Conservation (phyloP, 2,113 vertebrate species). For the Macquaria australasica region DNA sequence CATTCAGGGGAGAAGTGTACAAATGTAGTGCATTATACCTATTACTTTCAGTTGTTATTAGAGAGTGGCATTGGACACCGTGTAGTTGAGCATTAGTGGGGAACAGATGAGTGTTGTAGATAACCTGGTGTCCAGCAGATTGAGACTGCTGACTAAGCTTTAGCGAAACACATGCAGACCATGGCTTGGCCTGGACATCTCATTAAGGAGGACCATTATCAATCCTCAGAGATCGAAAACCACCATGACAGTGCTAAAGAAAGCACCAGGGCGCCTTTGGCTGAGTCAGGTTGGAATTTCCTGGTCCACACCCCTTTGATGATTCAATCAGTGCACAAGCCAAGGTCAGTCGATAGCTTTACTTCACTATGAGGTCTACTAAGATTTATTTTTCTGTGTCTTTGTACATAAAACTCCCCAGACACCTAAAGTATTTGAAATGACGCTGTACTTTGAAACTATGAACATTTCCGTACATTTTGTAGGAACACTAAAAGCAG, state of each 20-base stretch:
- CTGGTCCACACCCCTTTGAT: constrained; percentile 59
- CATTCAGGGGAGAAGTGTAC: constrained; percentile 42
- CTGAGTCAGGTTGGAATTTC: constrained; percentile 75
- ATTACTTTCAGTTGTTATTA: constrained; percentile 36
- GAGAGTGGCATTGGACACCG: background rate
- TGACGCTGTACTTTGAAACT: constrained; percentile 10
- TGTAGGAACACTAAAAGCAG: constrained; percentile 35
- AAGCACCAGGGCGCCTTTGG: constrained; percentile 50
- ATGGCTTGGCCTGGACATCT: constrained; percentile 56
- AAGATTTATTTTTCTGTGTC: constrained; percentile 24
- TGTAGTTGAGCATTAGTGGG: constrained; percentile 13
- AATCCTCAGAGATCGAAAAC: constrained; percentile 77
- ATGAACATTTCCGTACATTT: constrained; percentile 45
- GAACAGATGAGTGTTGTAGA: constrained; percentile 51
- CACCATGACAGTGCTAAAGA: constrained; percentile 69
- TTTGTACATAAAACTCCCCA: background rate
- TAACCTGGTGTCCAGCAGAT: constrained; percentile 50
- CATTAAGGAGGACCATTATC: constrained; percentile 76
- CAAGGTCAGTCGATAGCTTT: constrained; percentile 69
- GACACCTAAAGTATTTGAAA: constrained; percentile 29
- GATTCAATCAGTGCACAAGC: constrained; percentile 66
- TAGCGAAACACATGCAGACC: constrained; percentile 50
- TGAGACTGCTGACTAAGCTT: constrained; percentile 72
- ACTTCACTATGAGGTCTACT: constrained; percentile 16
- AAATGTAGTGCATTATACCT: constrained; percentile 39